Evolutionary conservation across 37 sponge, comb jelly and placozoan species (phyloP), one percentile per base, ranked within the genome.

Genomic region (Bolinopsis microptera): DNA sequence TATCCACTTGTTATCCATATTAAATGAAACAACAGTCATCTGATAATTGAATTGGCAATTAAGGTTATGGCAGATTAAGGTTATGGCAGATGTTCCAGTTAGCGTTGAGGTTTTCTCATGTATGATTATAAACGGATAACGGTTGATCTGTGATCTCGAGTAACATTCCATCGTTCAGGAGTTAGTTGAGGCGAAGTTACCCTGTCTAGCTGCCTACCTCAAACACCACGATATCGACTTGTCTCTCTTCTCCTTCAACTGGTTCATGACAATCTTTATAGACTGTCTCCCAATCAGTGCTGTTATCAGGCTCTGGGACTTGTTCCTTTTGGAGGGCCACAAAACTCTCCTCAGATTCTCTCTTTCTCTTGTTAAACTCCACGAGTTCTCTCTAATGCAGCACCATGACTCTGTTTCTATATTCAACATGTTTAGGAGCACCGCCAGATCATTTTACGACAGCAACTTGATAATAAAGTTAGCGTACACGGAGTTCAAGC

Each of bases 231-330:
- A 86, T 27, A 86, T 86, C 90, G 90, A 86, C 61, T 48, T 86
- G n/a, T 86, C 90, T 18, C 90, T 86, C 27, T 86, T 86, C 90
- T 41, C 90, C 1, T 86, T 86, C 61, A 86, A 86, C 90, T 86
- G 90, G 90, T 86, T 41, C 90, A 86, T 86, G 90, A 86, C 90
- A 16, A 86, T 86, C n/a, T 86, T 86, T 39, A 86, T 86, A 28
- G 90, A 86, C 61, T 36, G 90, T 41, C 90, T 86, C 26, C 90
- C 90, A 0, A 86, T 86, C 38, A 86, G 90, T 34, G 36, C 90
- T 2, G 90, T 86, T 9, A 41, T 86, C 90, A 38, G 90, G 26
- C 41, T 86, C 25, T 86, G 90, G 90, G 90, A 86, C 22, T 3
- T 86, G 3, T 86, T 86, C 61, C 90, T 86, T 26, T 34, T 86